Base-by-base conservation (phyloP, 2,113 vertebrate genomes). In the Sapajus apella region DNA sequence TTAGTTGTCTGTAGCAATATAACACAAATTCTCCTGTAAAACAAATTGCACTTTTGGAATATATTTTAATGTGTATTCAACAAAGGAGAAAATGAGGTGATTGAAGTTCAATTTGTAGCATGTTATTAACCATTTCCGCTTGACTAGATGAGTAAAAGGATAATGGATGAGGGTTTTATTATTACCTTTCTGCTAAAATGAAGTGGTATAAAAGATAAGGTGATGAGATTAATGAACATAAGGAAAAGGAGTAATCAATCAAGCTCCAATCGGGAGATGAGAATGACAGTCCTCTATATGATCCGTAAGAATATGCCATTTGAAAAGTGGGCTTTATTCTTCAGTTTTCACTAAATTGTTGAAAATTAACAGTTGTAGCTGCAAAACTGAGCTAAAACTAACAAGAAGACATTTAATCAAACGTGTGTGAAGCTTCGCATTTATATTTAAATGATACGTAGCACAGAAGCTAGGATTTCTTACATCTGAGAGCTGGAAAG, bases 41-140 rank as follows among this genome's bases (percentile, higher is more conserved):
- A 99, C 99, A 99, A 99, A 99, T 99, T 98, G 98, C 98, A 98
- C 97, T 99, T 99, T 98, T 98, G 98, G 97, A 98, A 96, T 99
- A 99, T 98, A 98, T 98, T 99, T 99, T 99, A 99, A 99, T 99
- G 99, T 98, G 98, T 98, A 98, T 98, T 99, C 98, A 98, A 99
- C 99, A 99, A 99, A 99, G 98, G 98, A 98, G 98, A 99, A 99
- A 99, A 99, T 99, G 98, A 99, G 99, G 99, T 99, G 99, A 99
- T 99, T 99, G 99, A 99, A 99, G 99, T 99, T 99, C 99, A 99
- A 99, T 99, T 99, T 99, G 99, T 99, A 99, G 99, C 99, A 99
- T 99, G 99, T 99, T 99, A 99, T 99, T 99, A 99, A 99, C 99
- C 98, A 99, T 99, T 99, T 99, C 99, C 99, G 98, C 99, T 99